Evolutionary conservation across 2,888 invertebrate genomes (phyloP).

Genomic region (Graphium colonna): DNA sequence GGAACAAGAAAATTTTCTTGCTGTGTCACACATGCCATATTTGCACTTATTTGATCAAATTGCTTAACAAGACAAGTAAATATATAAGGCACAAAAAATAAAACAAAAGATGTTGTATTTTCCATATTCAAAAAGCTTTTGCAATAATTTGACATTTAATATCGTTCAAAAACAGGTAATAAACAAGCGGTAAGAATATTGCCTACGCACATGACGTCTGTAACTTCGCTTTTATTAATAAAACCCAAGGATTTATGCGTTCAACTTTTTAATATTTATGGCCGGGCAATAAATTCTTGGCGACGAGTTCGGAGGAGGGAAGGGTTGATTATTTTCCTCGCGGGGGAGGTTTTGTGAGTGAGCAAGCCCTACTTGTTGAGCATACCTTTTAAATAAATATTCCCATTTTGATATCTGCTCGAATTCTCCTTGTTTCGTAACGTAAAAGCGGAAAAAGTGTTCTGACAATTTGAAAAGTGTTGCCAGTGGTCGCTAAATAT

Average conservation of each 20-base stretch:
- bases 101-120: too few species aligned
- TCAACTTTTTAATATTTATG: conserved; percentile 78
- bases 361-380: conserved; percentile 49
- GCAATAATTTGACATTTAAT: neutral
- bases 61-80: too few species aligned
- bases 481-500: too few species aligned
- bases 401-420: neutral
- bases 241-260: conserved; percentile 66
- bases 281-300: conserved; percentile 69
- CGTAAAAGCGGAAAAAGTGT: too few species aligned
- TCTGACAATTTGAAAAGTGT: too few species aligned
- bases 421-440: neutral
- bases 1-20: too few species aligned
- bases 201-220: conserved; percentile 47
- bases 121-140: neutral
- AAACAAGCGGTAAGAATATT: conserved; percentile 41
- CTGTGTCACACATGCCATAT: too few species aligned
- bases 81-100: too few species aligned
- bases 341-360: conserved; percentile 51
- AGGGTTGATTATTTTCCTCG: conserved; percentile 69
- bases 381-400: conserved; percentile 16
- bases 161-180: conserved; percentile 20
- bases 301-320: conserved; percentile 58
- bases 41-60: too few species aligned
- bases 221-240: conserved; percentile 67